Conservation (phyloP, 2,113 vertebrate genomes). For the Hydrochoerus hydrochaeris region DNA sequence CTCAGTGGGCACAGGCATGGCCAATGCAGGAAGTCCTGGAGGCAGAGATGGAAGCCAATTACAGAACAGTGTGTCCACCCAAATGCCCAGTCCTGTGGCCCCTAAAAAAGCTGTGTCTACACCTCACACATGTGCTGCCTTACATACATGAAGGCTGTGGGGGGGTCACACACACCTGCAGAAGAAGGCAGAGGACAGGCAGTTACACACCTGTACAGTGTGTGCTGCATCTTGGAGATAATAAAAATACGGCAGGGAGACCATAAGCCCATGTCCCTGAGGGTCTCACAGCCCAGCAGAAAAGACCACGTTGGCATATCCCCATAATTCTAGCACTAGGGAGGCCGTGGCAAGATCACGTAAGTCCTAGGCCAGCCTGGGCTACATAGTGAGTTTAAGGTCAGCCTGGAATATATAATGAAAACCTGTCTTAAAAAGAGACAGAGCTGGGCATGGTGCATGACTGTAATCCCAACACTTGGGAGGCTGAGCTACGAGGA, state of each 20-base stretch:
- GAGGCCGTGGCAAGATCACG: background rate
- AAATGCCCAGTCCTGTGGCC: background rate
- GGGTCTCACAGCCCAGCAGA: background rate
- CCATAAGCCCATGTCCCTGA: background rate
- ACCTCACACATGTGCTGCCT: background rate
- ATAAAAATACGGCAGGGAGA: background rate
- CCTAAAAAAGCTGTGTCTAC: background rate
- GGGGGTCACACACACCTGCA: background rate
- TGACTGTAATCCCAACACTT: too few relatives aligned
- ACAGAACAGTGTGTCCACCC: background rate
- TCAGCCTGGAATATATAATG: background rate
- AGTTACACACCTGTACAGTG: rapidly evolving
- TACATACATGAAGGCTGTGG: slow-evolving; percentile 21
- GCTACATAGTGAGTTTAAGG: background rate
- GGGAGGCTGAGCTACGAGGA: too few relatives aligned
- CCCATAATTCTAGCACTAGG: background rate
- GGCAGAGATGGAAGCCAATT: background rate
- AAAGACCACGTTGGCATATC: background rate
- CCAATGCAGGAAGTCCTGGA: background rate
- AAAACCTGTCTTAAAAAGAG: background rate
- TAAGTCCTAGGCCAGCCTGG: background rate
- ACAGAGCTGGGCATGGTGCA: too few relatives aligned
- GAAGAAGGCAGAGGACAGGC: background rate
- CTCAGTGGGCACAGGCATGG: slow-evolving; percentile 88
- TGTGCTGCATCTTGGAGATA: background rate